Percentiles rank a stretch among this genome's conserved stretches.
These are phyloP conservation scores for Ophion obscuratus DNA, from an alignment of 2,888 invertebrate genomes.

Conservation along the genomic window DNA sequence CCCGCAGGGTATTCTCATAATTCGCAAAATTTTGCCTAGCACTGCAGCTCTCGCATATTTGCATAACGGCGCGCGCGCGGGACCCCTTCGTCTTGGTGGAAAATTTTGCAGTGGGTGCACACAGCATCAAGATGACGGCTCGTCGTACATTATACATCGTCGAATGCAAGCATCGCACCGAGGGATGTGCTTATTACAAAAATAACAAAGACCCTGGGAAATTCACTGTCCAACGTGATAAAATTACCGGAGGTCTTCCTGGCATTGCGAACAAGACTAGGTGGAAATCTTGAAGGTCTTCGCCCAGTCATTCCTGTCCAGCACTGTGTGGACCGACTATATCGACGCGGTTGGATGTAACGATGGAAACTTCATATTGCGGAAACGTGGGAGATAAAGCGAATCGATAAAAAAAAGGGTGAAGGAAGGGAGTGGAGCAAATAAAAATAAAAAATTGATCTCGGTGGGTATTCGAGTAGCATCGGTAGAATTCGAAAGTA, in stretches of 20 bases:
- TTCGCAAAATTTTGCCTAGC: slow-evolving; percentile 48
- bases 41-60: slow-evolving; percentile 49
- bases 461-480: slow-evolving; percentile 7
- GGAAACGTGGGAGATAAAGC: slow-evolving; percentile 3
- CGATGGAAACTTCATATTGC: slow-evolving; percentile 6
- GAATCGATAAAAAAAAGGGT: background rate
- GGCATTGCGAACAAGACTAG: background rate
- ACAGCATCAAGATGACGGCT: slow-evolving; percentile 38
- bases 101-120: slow-evolving; percentile 41
- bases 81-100: slow-evolving; percentile 13
- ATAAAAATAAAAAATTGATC: slow-evolving; percentile 40
- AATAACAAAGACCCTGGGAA: slow-evolving; percentile 37
- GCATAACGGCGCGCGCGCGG: slow-evolving; percentile 40
- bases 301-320: too few species aligned
- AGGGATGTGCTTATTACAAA: slow-evolving; percentile 34
- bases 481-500: slow-evolving; percentile 28
- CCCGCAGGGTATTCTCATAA: slow-evolving; percentile 42
- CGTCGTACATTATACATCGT: slow-evolving; percentile 5
- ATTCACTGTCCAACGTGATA: slow-evolving; percentile 9
- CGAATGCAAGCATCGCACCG: background rate
- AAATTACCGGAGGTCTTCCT: background rate
- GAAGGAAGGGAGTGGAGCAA: too few species aligned
- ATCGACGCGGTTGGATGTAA: background rate
- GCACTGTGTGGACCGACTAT: too few species aligned
- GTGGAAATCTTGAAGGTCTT: background rate